Percentiles rank a stretch among this genome's conserved stretches.
Evolutionary conservation across 2,888 invertebrate species (phyloP).

Genomic region (Sthenelais limicola): DNA sequence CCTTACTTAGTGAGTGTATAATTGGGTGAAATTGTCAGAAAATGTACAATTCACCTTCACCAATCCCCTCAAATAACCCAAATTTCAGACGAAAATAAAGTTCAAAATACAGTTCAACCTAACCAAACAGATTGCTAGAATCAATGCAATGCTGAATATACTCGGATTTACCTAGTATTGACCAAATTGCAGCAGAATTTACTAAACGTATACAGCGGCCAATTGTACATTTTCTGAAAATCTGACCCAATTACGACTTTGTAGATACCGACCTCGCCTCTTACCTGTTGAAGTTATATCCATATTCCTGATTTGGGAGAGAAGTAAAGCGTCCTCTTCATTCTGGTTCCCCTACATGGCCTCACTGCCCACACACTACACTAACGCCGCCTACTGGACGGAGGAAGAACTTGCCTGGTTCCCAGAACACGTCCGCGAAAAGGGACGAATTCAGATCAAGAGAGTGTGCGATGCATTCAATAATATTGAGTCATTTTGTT

Average conservation of each 20-base stretch:
- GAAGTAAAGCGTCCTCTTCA: constrained; percentile 73
- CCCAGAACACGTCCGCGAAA: constrained; percentile 50
- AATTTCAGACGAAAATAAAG: too few relatives aligned
- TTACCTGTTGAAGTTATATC: constrained; percentile 82
- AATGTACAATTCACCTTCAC: too few relatives aligned
- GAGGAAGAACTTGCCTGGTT: constrained; percentile 55
- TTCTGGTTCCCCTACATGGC: constrained; percentile 65
- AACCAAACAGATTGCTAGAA: too few relatives aligned
- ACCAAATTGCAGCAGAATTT: too few relatives aligned
- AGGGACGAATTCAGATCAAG: constrained; percentile 45
- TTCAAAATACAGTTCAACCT: too few relatives aligned
- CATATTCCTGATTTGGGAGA: constrained; percentile 82
- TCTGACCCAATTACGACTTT: constrained; percentile 37
- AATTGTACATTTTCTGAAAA: too few relatives aligned
- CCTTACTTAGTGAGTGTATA: too few relatives aligned
- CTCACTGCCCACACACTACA: constrained; percentile 61
- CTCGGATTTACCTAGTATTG: too few relatives aligned
- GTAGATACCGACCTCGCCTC: constrained; percentile 57
- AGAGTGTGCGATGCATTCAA: constrained; percentile 41
- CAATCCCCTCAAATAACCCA: too few relatives aligned
- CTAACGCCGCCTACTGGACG: constrained; percentile 73
- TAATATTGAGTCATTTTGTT: neutral
- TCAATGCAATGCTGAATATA: too few relatives aligned
- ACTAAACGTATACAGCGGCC: too few relatives aligned
- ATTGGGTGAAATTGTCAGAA: too few relatives aligned